A percentile compares a stretch with the other conserved stretches of the same genome.
Conservation (phyloP, 2,797 vertebrate species). For the Gobionotothen gibberifrons region DNA sequence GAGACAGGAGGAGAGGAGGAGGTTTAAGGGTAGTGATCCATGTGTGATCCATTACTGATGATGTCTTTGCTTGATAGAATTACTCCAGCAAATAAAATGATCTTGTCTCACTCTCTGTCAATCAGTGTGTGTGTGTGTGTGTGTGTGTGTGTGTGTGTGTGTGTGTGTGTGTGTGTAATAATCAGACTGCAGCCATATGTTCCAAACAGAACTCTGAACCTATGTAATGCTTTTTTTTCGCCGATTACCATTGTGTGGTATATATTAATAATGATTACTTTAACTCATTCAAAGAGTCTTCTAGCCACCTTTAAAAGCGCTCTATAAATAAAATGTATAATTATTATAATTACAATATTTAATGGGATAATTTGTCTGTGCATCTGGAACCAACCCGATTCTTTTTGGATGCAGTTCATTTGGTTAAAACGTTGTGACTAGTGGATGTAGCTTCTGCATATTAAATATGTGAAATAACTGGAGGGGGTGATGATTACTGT, state of each 20-base stretch:
- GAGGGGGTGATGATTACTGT: slow-evolving; percentile 38
- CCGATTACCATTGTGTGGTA: no score
- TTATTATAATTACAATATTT: slow-evolving; percentile 1
- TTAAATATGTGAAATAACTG: slow-evolving; percentile 42
- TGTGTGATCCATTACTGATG: slow-evolving; percentile 55
- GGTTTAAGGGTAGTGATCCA: slow-evolving; percentile 58
- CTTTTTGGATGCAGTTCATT: slow-evolving; percentile 12
- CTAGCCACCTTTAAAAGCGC: no score
- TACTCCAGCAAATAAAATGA: slow-evolving; percentile 67
- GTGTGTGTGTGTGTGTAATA: neutral
- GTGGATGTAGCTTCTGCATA: slow-evolving; percentile 39
- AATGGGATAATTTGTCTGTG: slow-evolving; percentile 18
- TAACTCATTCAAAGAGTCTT: no score
- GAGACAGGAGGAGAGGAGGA: slow-evolving; percentile 10
- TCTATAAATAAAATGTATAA: no score
- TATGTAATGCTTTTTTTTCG: no score
- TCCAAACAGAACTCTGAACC: no score
- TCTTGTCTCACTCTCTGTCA: slow-evolving; percentile 30
- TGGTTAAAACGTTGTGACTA: slow-evolving; percentile 35
- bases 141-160: slow-evolving; percentile 14
- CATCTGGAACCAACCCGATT: neutral
- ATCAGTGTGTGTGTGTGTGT: slow-evolving; percentile 5
- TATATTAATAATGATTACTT: no score
- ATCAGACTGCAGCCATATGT: no score
- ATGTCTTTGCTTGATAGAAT: slow-evolving; percentile 65